Evolutionary conservation across 1,140 invertebrate genomes (phyloP).

Genomic region (Aphelenchoides besseyi): DNA sequence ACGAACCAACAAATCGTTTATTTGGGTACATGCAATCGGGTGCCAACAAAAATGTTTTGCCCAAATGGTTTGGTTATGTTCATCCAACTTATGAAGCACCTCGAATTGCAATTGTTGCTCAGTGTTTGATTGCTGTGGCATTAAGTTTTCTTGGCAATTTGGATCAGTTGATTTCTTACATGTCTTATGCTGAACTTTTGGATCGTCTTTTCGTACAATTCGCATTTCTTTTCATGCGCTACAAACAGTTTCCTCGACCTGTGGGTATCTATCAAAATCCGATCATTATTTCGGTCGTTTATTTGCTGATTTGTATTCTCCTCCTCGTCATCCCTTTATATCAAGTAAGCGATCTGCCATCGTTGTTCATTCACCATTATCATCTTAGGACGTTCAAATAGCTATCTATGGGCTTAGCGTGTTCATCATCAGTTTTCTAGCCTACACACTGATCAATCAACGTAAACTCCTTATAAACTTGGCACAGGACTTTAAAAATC

Average conservation of each 20-base stretch:
- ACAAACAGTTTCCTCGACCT: slow-evolving; percentile 24
- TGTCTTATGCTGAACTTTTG: slow-evolving; percentile 28
- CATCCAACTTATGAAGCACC: slow-evolving; percentile 26
- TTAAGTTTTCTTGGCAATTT: slow-evolving; percentile 26
- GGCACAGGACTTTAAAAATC: too few species aligned
- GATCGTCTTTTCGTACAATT: slow-evolving; percentile 29
- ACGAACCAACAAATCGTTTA: not conserved
- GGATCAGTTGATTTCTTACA: slow-evolving; percentile 26
- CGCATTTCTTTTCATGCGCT: slow-evolving; percentile 35
- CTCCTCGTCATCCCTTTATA: slow-evolving; percentile 27
- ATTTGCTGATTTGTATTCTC: slow-evolving; percentile 24
- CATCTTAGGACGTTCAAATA: not conserved
- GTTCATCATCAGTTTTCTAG: not conserved
- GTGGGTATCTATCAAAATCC: slow-evolving; percentile 25
- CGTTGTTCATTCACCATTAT: not conserved
- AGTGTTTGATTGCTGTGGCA: slow-evolving; percentile 18
- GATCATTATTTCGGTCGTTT: slow-evolving; percentile 35
- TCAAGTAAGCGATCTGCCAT: slow-evolving; percentile 9
- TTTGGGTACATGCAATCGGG: slow-evolving; percentile 32
- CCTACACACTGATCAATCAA: not conserved
- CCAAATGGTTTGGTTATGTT: not conserved
- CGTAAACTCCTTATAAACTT: too few species aligned
- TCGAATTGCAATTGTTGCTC: slow-evolving; percentile 16
- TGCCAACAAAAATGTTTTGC: slow-evolving; percentile 20
- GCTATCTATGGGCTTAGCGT: not conserved